These are phyloP conservation scores for Archocentrus centrarchus DNA, from an alignment of 2,113 vertebrate genomes.

Conservation along the genomic window DNA sequence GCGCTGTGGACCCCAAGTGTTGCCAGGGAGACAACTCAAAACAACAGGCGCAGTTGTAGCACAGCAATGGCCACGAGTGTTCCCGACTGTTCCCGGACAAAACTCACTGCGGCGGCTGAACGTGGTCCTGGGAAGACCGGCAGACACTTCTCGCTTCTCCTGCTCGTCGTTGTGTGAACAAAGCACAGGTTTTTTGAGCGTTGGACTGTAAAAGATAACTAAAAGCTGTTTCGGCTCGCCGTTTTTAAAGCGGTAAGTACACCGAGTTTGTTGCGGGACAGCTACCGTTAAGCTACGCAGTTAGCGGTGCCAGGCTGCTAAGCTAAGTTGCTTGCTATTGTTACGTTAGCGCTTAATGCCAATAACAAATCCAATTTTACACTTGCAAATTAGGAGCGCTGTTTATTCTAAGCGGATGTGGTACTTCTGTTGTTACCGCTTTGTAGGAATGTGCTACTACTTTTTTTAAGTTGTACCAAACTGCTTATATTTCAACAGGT, in stretches of 20 bases:
- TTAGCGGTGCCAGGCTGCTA: slow-evolving; percentile 59
- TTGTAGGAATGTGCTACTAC: background rate
- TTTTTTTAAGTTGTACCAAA: background rate
- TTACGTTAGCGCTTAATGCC: background rate
- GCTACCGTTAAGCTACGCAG: slow-evolving; percentile 47
- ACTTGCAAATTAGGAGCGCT: background rate
- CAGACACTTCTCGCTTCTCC: background rate
- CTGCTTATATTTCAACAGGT: background rate
- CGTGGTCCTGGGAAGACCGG: slow-evolving; percentile 12
- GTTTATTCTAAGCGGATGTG: background rate
- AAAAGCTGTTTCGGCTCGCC: background rate
- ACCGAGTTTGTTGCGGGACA: slow-evolving; percentile 21
- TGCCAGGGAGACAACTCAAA: slow-evolving; percentile 75
- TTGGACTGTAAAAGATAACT: background rate
- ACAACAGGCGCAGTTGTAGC: slow-evolving; percentile 51
- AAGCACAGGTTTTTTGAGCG: background rate
- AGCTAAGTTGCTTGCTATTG: slow-evolving; percentile 50
- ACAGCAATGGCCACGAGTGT: slow-evolving; percentile 63
- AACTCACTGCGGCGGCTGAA: slow-evolving; percentile 21
- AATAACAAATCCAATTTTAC: background rate
- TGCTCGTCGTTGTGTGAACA: background rate
- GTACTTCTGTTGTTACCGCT: background rate
- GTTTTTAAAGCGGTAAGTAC: slow-evolving; percentile 57
- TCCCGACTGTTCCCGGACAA: slow-evolving; percentile 29
- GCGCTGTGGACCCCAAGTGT: slow-evolving; percentile 59